Base-by-base conservation (phyloP, 1,140 invertebrate species). In the Penaeus japonicus region DNA sequence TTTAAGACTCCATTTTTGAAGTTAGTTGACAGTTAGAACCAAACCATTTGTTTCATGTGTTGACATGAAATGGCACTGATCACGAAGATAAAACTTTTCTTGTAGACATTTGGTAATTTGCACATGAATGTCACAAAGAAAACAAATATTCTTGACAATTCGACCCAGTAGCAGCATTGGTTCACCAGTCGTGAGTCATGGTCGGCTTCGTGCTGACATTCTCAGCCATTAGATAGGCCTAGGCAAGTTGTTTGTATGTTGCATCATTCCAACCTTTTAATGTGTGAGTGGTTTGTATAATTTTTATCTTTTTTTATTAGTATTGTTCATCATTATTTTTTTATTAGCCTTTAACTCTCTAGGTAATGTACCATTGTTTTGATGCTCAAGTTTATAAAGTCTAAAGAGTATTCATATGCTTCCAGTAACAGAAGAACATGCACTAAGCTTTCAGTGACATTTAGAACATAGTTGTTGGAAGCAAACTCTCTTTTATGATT, bases 251-350 rank as follows among this genome's bases (percentile, higher is more conserved):
- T 87, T 87, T 87, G 84, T 86, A 79, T 87, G 77, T 81, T 87
- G 78, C 85, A 87, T 87, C 85, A 87, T 87, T 87, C 85, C 85
- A 87, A 70, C 77, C 85, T 87, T 87, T 87, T 87, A 87, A 87
- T 87, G 85, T 70, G 85, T 81, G 85, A 80, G 75, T 87, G 77
- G 62, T 65, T 79, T 87, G 47, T 87, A 30, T 59, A 86, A 62
- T 53, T 47, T 79, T 87, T 87, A 59, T 87, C 81, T 47, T 87
- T 81, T 87, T 87, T 87, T 87, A 47, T 47, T 47, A 47, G 47
- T 47, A 47, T 47, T 47, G 47, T 47, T 47, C 47, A 47, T 80
- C 27, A 79, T 62, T 59, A 86, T 80, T 77, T 87, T 84, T 65
- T 87, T 87, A 81, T 62, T 77, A 80, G 81, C 57, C 39, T 70